A percentile compares a stretch with the other conserved stretches of the same genome.
Conservation (phyloP, 2,797 vertebrate genomes). For the Cynodonichthys magdalenae region DNA sequence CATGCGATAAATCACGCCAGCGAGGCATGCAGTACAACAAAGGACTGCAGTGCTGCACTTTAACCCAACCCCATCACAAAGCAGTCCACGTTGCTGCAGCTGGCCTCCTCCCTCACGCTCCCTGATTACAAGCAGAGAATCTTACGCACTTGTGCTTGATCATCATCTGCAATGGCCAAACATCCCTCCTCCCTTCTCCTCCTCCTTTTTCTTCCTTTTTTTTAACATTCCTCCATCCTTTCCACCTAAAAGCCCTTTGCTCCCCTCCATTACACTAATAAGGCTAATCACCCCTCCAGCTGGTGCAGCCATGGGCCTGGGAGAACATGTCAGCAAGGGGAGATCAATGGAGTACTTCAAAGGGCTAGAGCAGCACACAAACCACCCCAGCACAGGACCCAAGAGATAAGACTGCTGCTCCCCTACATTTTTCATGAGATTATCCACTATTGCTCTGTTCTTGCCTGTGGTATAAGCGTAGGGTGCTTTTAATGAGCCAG, state of each 20-base stretch:
- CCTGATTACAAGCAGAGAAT: conserved; percentile 50
- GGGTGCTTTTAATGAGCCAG: conserved; percentile 72
- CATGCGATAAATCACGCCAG: conserved; percentile 57
- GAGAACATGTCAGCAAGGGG: conserved; percentile 74
- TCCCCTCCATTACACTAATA: conserved; percentile 79
- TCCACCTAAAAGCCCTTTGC: conserved; percentile 69
- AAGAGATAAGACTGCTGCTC: conserved; percentile 69
- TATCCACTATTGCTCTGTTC: conserved; percentile 72
- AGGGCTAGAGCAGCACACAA: conserved; percentile 69
- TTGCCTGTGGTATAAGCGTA: conserved; percentile 58
- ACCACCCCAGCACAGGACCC: conserved; percentile 61
- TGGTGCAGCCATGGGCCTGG: conserved; percentile 62
- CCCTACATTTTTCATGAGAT: conserved; percentile 80
- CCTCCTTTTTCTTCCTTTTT: conserved; percentile 19
- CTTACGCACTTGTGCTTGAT: conserved; percentile 42
- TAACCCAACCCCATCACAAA: conserved; percentile 45
- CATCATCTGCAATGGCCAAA: conserved; percentile 52
- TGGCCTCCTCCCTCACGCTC: conserved; percentile 32
- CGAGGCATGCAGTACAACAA: conserved; percentile 47
- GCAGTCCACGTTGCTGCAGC: conserved; percentile 35
- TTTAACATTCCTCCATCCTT: conserved; percentile 37
- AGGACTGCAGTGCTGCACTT: conserved; percentile 70
- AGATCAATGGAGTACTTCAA: conserved; percentile 83
- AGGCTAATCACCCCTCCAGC: conserved; percentile 77
- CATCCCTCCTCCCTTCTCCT: conserved; percentile 23